Base-by-base conservation (phyloP, 2,888 invertebrate genomes). In the Ophion ventricosus region DNA sequence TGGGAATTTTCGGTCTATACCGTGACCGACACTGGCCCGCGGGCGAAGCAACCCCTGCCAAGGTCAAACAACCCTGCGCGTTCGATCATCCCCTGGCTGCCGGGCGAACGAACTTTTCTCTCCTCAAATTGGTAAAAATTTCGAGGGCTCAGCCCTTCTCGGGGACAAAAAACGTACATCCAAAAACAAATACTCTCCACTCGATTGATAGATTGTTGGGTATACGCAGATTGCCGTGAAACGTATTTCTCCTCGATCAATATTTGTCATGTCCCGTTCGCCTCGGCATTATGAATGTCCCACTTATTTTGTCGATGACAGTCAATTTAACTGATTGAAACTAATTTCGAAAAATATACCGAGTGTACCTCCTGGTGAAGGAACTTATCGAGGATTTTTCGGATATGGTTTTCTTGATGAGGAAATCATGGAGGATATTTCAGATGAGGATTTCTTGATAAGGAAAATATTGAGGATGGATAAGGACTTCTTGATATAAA, bases 31-130 rank as follows among this genome's bases (percentile, higher is more conserved):
- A 57, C 35, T 35, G 63, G 49, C 78, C 49, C 25, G 23, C 63
- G 61, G 76, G 84, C 82, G 70, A 61, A 72, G 66, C 76, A 67
- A 73, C 64, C 49, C 64, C 76, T 69, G 59, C 40, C 79, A 85
- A 82, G 85, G 85, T 85, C 82, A 73, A 73, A 76, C 73, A 73
- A 67, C 59, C 25, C 43, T 69, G 49, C 63, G 49, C 82, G n/a
- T 49, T 72, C 63, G 25, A 29, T 49, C 54, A 29, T 70, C 61
- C 49, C 25, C 35, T 35, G 11, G 35, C 59, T 26, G 67, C 4
- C 54, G 61, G 54, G 26, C 61, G 69, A 70, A 78, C 61, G 61
- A 70, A 78, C 69, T 78, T 78, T 61, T 49, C 59, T 54, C 69
- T 29, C 49, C 49, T 20, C 69, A 78, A 70, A 70, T 61, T 77